These are phyloP conservation scores for Dendroctonus valens DNA, from an alignment of 1,140 invertebrate species.

Conservation along the genomic window DNA sequence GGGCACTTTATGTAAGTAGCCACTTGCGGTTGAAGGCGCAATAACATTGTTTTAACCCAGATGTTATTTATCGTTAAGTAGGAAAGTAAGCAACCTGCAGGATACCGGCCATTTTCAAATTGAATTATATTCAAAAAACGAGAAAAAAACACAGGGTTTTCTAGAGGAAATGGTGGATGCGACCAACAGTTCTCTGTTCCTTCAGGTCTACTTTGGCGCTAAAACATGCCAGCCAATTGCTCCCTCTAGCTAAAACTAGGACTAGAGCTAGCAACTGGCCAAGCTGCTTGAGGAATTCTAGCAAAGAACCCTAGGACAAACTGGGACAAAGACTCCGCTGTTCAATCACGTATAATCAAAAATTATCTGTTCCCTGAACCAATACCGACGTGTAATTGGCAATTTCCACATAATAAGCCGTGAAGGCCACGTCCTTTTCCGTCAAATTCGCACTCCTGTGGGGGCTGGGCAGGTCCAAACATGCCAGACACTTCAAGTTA, in stretches of 20 bases:
- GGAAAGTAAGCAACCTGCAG: too few relatives aligned
- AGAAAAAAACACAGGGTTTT: too few relatives aligned
- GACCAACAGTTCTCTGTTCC: too few relatives aligned
- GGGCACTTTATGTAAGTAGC: too few relatives aligned
- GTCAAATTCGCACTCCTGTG: not conserved
- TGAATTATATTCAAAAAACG: too few relatives aligned
- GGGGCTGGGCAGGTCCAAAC: constrained; percentile 5
- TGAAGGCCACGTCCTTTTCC: constrained; percentile 7
- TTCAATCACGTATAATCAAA: not conserved
- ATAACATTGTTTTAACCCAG: too few relatives aligned
- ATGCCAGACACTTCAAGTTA: constrained; percentile 11
- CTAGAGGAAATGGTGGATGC: too few relatives aligned
- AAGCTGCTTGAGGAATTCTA: not conserved
- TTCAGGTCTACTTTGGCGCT: too few relatives aligned
- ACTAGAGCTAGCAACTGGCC: not conserved
- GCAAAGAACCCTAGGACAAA: not conserved
- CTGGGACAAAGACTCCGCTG: not conserved
- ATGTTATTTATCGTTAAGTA: too few relatives aligned
- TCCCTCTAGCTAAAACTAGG: not conserved
- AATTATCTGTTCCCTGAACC: not conserved
- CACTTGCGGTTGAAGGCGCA: too few relatives aligned
- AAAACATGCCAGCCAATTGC: too few relatives aligned
- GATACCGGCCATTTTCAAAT: too few relatives aligned
- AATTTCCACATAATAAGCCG: constrained; percentile 15
- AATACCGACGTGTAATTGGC: constrained; percentile 14